A percentile compares a stretch with the other conserved stretches of the same genome.
Evolutionary conservation across 2,797 vertebrate genomes (phyloP).

Genomic region (Coreius guichenoti): DNA sequence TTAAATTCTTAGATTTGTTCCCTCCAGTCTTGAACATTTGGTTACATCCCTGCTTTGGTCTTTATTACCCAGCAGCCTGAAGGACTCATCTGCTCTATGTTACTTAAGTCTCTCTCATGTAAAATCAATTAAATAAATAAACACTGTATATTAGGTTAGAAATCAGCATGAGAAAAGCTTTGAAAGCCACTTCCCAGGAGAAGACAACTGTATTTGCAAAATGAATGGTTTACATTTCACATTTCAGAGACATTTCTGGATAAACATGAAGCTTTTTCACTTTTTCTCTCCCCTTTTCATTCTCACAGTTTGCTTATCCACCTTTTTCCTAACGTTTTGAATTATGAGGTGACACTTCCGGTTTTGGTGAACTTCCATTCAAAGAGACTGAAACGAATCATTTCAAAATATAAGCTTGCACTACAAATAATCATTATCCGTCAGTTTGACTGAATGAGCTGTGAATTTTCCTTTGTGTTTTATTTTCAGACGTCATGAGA

Average conservation of each 20-base stretch:
- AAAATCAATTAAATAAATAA: neutral
- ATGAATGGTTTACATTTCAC: neutral
- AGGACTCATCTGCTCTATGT: neutral
- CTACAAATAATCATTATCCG: no score
- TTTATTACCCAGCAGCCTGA: neutral
- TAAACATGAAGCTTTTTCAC: neutral
- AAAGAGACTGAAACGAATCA: no score
- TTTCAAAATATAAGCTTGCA: no score
- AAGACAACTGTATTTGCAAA: neutral
- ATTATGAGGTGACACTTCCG: no score
- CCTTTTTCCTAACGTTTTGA: no score
- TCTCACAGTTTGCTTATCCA: neutral
- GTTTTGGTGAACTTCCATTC: no score
- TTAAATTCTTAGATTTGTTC: neutral
- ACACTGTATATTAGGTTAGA: neutral
- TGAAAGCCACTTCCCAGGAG: slow-evolving; percentile 6
- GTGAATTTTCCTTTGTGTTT: no score
- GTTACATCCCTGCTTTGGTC: neutral
- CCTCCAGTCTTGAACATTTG: neutral
- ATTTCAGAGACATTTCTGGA: neutral
- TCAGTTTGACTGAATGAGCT: no score
- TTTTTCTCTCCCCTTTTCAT: neutral
- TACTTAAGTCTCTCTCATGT: neutral
- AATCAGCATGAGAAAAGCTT: slow-evolving; percentile 7
- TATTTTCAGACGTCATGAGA: no score